phyloP scores from a whole-genome alignment of 1,140 invertebrate species.

The Glossosoma conforme region DNA sequence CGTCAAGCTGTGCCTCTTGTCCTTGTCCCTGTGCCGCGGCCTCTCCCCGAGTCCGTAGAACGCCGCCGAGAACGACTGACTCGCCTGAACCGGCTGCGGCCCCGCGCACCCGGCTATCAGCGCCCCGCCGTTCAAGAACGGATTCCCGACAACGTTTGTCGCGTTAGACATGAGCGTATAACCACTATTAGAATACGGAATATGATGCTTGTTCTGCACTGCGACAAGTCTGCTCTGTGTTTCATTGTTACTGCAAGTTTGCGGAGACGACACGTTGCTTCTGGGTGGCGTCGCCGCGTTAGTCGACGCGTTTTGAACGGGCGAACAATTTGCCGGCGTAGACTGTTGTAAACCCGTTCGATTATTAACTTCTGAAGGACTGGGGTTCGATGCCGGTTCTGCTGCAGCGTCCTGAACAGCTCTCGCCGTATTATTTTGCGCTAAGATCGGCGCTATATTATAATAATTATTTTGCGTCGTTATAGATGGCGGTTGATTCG shows the following conservation, averaged over 20 bases:
- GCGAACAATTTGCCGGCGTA: constrained; percentile 18
- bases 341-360: neutral
- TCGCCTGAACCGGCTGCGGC: neutral
- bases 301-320: constrained; percentile 13
- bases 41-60: constrained; percentile 24
- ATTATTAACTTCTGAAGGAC: neutral
- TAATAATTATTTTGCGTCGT: constrained; percentile 20
- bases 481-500: constrained; percentile 29
- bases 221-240: neutral
- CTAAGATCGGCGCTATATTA: neutral
- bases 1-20: constrained; percentile 66
- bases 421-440: neutral
- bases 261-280: constrained; percentile 27
- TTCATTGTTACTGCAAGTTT: constrained; percentile 6
- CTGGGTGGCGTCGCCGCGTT: constrained; percentile 16
- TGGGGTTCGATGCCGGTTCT: neutral
- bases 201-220: neutral
- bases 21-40: constrained; percentile 49
- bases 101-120: neutral
- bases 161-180: constrained; percentile 7
- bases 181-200: constrained; percentile 14
- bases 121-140: neutral
- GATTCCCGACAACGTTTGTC: neutral
- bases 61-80: neutral
- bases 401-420: neutral